Percentiles rank a stretch among this genome's conserved stretches.
Conservation (phyloP, 2,888 invertebrate species). For the Hydroisotoma schaefferi region DNA sequence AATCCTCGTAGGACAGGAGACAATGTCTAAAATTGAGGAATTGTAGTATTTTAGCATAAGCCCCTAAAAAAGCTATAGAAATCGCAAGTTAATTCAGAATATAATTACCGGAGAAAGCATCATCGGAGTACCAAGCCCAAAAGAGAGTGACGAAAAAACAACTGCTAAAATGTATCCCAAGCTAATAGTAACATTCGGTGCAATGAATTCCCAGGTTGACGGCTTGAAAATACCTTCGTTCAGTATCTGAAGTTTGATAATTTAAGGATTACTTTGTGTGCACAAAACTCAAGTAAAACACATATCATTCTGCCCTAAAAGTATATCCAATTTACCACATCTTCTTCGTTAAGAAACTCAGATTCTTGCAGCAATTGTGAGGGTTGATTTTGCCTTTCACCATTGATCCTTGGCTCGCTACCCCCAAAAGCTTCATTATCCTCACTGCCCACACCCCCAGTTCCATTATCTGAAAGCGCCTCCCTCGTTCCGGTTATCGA, state of each 20-base stretch:
- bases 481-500: neutral
- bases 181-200: slow-evolving; percentile 35
- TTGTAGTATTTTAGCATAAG: too few species aligned
- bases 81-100: neutral
- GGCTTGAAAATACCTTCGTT: slow-evolving; percentile 40
- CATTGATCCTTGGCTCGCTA: slow-evolving; percentile 2
- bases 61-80: too few species aligned
- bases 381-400: slow-evolving; percentile 8
- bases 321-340: too few species aligned
- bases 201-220: slow-evolving; percentile 43
- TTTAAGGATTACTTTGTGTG: slow-evolving; percentile 1
- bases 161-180: slow-evolving; percentile 29
- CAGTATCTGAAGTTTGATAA: slow-evolving; percentile 27
- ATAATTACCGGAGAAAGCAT: slow-evolving; percentile 7
- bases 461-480: neutral
- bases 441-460: neutral
- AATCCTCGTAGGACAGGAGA: slow-evolving; percentile 32
- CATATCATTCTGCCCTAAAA: too few species aligned
- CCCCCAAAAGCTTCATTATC: neutral
- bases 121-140: slow-evolving; percentile 23
- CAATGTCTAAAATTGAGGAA: slow-evolving; percentile 20
- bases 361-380: slow-evolving; percentile 18
- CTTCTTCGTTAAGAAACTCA: slow-evolving; percentile 37
- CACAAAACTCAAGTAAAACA: neutral
- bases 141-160: slow-evolving; percentile 23